Conservation (phyloP, 2,888 invertebrate genomes). For the Frankliniella fusca region DNA sequence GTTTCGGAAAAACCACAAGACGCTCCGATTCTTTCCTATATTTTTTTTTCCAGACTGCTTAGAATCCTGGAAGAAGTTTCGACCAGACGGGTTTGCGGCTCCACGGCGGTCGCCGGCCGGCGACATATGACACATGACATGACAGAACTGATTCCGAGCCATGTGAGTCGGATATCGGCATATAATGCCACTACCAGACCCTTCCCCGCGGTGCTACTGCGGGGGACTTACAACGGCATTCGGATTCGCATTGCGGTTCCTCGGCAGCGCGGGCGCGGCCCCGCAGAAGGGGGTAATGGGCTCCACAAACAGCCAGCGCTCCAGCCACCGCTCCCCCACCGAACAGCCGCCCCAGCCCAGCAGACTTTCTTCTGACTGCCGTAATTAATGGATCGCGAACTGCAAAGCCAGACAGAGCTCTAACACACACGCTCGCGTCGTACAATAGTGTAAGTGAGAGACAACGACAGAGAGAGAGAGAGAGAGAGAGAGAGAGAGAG, state of each 20-base stretch:
- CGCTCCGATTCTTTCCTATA: too few relatives aligned
- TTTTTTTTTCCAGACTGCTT: too few relatives aligned
- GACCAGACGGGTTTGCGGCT: too few relatives aligned
- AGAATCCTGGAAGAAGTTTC: too few relatives aligned
- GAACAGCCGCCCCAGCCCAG: neutral
- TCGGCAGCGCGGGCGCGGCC: neutral
- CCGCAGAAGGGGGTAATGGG: too few relatives aligned
- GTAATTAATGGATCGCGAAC: neutral
- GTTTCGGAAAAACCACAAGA: too few relatives aligned
- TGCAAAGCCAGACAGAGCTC: too few relatives aligned
- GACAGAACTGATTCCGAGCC: conserved; percentile 14
- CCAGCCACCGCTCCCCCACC: neutral
- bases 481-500: too few relatives aligned
- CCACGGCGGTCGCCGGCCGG: too few relatives aligned
- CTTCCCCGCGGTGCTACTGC: neutral
- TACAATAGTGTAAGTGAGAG: too few relatives aligned
- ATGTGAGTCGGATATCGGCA: neutral
- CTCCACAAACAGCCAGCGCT: neutral
- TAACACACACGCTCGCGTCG: too few relatives aligned
- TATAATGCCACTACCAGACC: neutral
- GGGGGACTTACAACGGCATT: neutral
- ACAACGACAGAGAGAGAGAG: too few relatives aligned
- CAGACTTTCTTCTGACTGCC: neutral
- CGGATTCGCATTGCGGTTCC: neutral
- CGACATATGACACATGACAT: neutral